Evolutionary conservation across 2,888 invertebrate genomes (phyloP).

Genomic region (Corythucha ciliata): DNA sequence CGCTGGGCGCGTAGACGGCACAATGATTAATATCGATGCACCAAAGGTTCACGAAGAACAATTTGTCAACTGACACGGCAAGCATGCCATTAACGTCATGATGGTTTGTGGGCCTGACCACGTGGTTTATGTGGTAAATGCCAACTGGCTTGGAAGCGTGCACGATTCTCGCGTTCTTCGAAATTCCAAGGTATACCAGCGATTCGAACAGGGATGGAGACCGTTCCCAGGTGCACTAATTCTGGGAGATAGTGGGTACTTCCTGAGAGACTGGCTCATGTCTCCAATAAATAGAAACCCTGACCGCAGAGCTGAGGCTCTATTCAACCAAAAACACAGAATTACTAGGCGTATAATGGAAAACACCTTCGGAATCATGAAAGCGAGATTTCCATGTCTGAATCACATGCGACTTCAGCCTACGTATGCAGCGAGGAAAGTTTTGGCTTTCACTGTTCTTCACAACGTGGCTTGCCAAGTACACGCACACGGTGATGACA

Average conservation of each 20-base stretch:
- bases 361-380: too few relatives aligned
- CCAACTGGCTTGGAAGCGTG: conserved; percentile 35
- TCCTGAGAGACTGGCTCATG: conserved; percentile 23
- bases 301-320: conserved; percentile 7
- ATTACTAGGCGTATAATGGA: conserved; percentile 27
- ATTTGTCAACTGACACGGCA: conserved; percentile 34
- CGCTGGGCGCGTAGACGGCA: conserved; percentile 23
- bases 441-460: too few relatives aligned
- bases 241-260: conserved; percentile 25
- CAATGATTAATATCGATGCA: conserved; percentile 16
- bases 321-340: conserved; percentile 18
- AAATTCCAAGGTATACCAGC: conserved; percentile 5
- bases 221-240: conserved; percentile 22
- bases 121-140: conserved; percentile 28
- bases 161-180: conserved; percentile 32
- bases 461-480: too few relatives aligned
- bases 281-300: conserved; percentile 19
- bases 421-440: too few relatives aligned
- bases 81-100: conserved; percentile 29
- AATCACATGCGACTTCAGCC: too few relatives aligned
- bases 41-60: conserved; percentile 31
- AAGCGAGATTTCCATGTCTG: too few relatives aligned
- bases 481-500: too few relatives aligned
- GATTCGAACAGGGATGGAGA: conserved; percentile 17
- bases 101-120: conserved; percentile 19